These are phyloP conservation scores for Parelbella ahira DNA, from an alignment of 2,888 invertebrate species.

Conservation along the genomic window DNA sequence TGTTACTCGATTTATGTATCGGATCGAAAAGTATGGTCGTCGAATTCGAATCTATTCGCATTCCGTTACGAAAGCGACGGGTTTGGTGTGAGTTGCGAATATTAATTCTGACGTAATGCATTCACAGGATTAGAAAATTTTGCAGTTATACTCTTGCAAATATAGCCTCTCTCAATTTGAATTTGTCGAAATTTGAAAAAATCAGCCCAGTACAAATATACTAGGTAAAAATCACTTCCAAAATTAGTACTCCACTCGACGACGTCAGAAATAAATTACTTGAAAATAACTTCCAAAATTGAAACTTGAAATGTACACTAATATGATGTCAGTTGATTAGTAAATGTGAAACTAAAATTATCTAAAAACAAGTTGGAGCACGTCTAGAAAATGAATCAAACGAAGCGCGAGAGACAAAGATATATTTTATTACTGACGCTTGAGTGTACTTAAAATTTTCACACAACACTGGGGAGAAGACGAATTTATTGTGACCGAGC, in stretches of 20 bases:
- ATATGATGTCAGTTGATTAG: no score
- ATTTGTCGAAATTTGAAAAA: no score
- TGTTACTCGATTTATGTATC: conserved; percentile 20
- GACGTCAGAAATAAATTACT: no score
- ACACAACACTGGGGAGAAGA: conserved; percentile 6
- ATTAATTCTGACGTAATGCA: conserved; percentile 20
- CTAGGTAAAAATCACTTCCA: no score
- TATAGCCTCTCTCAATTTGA: no score
- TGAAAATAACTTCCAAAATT: no score
- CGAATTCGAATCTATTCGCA: conserved; percentile 25
- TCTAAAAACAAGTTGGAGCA: neutral
- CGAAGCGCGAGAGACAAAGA: neutral
- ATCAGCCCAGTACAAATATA: no score
- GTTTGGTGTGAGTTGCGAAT: conserved; percentile 21
- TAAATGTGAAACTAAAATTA: no score
- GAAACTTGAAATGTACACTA: no score
- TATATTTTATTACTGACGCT: neutral
- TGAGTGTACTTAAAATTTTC: conserved; percentile 11
- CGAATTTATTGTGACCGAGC: neutral
- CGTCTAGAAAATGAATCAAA: neutral
- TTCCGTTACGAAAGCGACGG: conserved; percentile 18
- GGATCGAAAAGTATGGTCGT: conserved; percentile 23
- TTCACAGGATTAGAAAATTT: neutral
- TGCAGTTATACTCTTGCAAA: no score
- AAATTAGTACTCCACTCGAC: no score